Conservation (phyloP, 2,113 vertebrate genomes). For the Rattus rattus region DNA sequence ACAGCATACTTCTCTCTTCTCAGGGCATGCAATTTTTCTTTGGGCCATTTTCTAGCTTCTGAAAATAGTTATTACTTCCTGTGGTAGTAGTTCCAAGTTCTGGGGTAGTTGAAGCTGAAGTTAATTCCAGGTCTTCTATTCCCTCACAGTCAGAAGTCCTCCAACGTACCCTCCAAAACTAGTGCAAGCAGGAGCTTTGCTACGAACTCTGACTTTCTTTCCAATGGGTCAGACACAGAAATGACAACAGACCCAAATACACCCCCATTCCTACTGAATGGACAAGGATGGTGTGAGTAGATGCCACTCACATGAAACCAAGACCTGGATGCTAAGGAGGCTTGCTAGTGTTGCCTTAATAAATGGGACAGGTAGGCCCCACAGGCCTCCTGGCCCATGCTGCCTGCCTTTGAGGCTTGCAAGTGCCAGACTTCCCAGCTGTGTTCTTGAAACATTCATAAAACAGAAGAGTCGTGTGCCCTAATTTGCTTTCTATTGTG, state of each 20-base stretch:
- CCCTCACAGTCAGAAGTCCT: background rate
- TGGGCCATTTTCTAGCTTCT: background rate
- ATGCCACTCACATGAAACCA: background rate
- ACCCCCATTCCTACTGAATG: background rate
- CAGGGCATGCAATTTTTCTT: background rate
- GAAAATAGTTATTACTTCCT: background rate
- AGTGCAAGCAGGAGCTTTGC: background rate
- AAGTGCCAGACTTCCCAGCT: background rate
- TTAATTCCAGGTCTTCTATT: background rate
- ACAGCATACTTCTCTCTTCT: background rate
- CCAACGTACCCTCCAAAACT: no score
- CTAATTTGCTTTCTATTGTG: background rate
- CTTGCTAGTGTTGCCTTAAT: background rate
- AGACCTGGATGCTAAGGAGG: background rate
- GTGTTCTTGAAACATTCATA: background rate
- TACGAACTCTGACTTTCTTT: background rate
- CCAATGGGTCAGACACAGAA: background rate
- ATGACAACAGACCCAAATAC: background rate
- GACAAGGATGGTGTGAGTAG: fast-evolving
- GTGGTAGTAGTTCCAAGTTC: background rate
- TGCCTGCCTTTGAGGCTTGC: fast-evolving
- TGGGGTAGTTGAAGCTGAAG: background rate
- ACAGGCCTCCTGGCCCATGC: fast-evolving
- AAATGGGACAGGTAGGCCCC: background rate
- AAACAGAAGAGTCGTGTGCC: background rate